These are phyloP conservation scores for Nomada goodeniana DNA, from an alignment of 2,888 invertebrate genomes.

Conservation along the genomic window DNA sequence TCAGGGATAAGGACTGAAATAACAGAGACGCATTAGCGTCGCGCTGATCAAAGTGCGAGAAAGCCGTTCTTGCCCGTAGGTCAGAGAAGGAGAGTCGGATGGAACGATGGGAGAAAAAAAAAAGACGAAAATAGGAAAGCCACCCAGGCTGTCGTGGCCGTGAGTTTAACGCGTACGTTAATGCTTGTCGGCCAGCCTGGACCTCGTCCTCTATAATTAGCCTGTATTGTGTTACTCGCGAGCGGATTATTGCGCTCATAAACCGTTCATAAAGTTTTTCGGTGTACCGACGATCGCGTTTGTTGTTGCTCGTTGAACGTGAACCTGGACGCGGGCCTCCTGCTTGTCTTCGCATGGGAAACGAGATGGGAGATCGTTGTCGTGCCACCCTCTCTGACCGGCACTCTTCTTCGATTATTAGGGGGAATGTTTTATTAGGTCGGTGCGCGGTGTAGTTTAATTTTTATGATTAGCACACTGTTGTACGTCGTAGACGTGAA, in stretches of 20 bases:
- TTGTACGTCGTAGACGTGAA: no score
- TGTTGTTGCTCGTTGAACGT: constrained; percentile 55
- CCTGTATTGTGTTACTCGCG: constrained; percentile 81
- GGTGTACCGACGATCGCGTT: constrained; percentile 49
- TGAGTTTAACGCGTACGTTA: constrained; percentile 78
- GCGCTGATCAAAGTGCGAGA: constrained; percentile 78
- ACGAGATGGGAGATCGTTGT: neutral
- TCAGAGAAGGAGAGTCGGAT: constrained; percentile 48
- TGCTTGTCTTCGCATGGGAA: neutral
- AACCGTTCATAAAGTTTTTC: constrained; percentile 79
- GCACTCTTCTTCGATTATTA: neutral
- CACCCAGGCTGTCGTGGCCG: constrained; percentile 78
- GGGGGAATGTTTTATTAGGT: neutral
- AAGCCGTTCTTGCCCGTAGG: constrained; percentile 52
- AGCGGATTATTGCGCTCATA: constrained; percentile 80
- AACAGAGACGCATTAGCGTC: constrained; percentile 82
- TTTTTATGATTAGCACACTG: no score
- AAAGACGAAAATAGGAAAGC: constrained; percentile 80
- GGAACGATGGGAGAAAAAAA: constrained; percentile 64
- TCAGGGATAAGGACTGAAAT: constrained; percentile 80
- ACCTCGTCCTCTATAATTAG: constrained; percentile 82
- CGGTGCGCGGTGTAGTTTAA: no score
- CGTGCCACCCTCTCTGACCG: neutral
- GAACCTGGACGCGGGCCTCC: constrained; percentile 22
- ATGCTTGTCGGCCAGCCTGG: constrained; percentile 74